Base-by-base conservation (phyloP, 2,888 invertebrate genomes). In the Meteorus colon region DNA sequence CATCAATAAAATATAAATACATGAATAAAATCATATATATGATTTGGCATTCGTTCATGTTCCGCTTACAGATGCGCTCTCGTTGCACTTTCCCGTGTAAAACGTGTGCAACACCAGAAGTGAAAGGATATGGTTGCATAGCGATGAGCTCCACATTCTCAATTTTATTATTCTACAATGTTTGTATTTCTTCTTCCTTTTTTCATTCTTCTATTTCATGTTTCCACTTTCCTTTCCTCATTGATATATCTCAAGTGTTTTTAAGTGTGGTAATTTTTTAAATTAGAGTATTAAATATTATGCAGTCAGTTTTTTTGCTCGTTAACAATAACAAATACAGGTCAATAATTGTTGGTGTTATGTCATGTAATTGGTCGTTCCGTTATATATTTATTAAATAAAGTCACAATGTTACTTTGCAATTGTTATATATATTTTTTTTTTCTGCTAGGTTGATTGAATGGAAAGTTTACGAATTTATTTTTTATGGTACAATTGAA, bases 31-130 rank as follows among this genome's bases (percentile, higher is more conserved):
- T 41, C 41, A 41, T 55, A 55, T 2, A 55, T 19, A 19, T 55
- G 19, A 55, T 55, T 19, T 55, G 55, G 19, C 66, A 60, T 41
- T 31, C 29, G 62, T 70, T 74, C 74, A 66, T 73, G 68, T 55
- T 70, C 69, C 51, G 62, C 66, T 63, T 55, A 19, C 55, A 55
- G 60, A 63, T 77, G 78, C 74, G 77, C 75, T 80, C 77, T 75
- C 77, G 62, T 78, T 77, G 79, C 77, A 80, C 80, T 80, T 79
- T 80, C 80, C 75, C 80, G 76, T 66, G 48, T 71, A 73, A 70
- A 71, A 73, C 71, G 41, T 73, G 74, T 74, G 72, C 78, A 80
- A 41, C 68, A 75, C 62, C 16, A 73, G 70, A 77, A 80, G 80
- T 79, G 80, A 80, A 80, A 80, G 80, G 80, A 78, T 66, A 77